These are phyloP conservation scores for Watsonalla binaria DNA, from an alignment of 2,888 invertebrate species.

Conservation along the genomic window DNA sequence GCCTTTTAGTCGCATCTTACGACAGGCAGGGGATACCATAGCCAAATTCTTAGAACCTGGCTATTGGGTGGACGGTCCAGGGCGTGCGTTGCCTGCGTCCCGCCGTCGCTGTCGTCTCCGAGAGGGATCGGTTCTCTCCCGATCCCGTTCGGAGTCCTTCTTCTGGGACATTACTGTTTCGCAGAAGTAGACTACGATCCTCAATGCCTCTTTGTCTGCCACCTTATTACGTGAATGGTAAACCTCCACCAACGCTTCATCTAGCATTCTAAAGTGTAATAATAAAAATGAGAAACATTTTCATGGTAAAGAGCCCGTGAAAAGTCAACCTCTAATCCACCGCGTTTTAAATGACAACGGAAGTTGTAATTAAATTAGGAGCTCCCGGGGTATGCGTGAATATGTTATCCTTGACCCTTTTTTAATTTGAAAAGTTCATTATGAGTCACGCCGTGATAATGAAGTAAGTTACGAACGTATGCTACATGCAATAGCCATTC, in stretches of 20 bases:
- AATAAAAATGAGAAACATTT: not conserved
- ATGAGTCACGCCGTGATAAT: slow-evolving; percentile 1
- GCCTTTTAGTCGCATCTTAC: too few species aligned
- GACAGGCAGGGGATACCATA: too few species aligned
- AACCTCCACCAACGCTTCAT: too few species aligned
- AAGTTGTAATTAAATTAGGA: slow-evolving; percentile 31
- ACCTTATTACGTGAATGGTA: not conserved
- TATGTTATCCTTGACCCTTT: slow-evolving; percentile 29
- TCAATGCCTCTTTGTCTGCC: too few species aligned
- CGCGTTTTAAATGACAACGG: slow-evolving; percentile 18
- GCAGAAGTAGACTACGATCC: too few species aligned
- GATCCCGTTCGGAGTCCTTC: too few species aligned
- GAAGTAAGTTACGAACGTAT: not conserved
- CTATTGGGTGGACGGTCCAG: too few species aligned
- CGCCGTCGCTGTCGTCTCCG: too few species aligned
- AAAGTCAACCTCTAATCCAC: not conserved
- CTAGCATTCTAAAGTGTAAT: not conserved
- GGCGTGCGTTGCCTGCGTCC: too few species aligned
- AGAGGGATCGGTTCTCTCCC: too few species aligned
- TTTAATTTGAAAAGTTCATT: slow-evolving; percentile 39
- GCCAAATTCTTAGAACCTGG: too few species aligned
- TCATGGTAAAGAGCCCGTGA: slow-evolving; percentile 1
- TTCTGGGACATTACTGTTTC: too few species aligned
- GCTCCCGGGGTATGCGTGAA: slow-evolving; percentile 19
- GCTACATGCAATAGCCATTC: not conserved